Conservation (phyloP, 2,797 vertebrate species). For the Argyrosomus regius region DNA sequence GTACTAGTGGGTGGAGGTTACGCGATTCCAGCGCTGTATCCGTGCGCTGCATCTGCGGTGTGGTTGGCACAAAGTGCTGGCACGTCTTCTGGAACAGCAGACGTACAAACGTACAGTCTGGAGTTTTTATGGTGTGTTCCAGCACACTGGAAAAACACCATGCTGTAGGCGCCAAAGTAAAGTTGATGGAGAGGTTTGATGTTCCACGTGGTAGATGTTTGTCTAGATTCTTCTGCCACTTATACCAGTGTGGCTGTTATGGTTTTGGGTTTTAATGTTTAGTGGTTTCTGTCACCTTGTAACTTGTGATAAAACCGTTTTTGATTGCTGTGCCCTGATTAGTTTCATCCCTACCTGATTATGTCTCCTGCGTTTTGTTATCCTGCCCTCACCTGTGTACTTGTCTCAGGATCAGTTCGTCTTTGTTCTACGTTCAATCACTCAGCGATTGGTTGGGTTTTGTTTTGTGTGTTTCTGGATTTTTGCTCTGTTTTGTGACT, state of each 20-base stretch:
- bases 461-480: no score
- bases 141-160: constrained; percentile 1
- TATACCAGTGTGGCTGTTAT: not conserved
- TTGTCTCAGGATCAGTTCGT: no score
- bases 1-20: constrained; percentile 54
- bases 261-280: not conserved
- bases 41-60: constrained; percentile 22
- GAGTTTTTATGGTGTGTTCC: constrained; percentile 4
- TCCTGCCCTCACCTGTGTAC: no score
- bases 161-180: not conserved
- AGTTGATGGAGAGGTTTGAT: constrained; percentile 11
- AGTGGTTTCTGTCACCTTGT: no score
- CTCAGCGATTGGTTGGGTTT: no score
- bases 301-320: no score
- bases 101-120: constrained; percentile 17
- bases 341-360: no score
- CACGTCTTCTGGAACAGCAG: constrained; percentile 25
- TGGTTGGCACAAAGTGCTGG: constrained; percentile 25
- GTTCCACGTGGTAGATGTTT: not conserved
- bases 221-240: not conserved
- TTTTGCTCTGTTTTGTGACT: no score
- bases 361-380: no score
- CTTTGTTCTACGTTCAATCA: no score
- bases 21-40: constrained; percentile 37
- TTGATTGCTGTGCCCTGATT: no score